Base-by-base conservation (phyloP, 2,113 vertebrate species). In the Dasyprocta punctata region DNA sequence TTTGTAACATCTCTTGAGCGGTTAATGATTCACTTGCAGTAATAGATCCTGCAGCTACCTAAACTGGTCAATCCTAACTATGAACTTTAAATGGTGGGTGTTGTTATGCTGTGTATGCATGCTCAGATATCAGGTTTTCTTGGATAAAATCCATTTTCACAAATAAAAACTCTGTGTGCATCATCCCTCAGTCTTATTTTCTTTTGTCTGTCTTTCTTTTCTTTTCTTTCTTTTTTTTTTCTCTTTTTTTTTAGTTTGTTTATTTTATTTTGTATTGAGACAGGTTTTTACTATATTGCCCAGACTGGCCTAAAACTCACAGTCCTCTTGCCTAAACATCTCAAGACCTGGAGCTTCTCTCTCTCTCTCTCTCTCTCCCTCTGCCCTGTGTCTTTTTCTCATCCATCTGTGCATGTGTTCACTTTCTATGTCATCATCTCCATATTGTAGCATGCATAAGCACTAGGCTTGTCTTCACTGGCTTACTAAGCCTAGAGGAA, bases 101-200 rank as follows among this genome's bases (percentile, higher is more conserved):
- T 36, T 71, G 24, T 77, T 69, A 24, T 77, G 11, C 28, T 33
- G 33, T 38, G 28, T 11, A 24, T 10, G 33, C 33, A 56, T 7
- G 38, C 52, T 81, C 22, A 58, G 26, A 77, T 61, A 86, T 77
- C 58, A 94, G 75, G 12, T 92, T 92, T 69, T 83, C 56, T 73
- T 67, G 78, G 47, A 65, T 54, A 91, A 58, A 97, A 86, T 67
- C 26, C 33, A 92, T 58, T 92, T 90, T 83, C 12, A 77, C 60
- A 83, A 95, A 63, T 85, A 87, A 93, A 93, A 95, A 47, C 7
- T 56, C 38, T 38, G n/a, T 9, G 49, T 87, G 14, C 22, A 54
- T 36, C 22, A 54, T 36, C 3, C 5, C 1, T 19, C 44, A 75
- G 17, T 44, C 67, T 83, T 87, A 4, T 80, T 92, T 89, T 41